Evolutionary conservation across 2,888 invertebrate species (phyloP).

Genomic region (Mythimna lalbum): DNA sequence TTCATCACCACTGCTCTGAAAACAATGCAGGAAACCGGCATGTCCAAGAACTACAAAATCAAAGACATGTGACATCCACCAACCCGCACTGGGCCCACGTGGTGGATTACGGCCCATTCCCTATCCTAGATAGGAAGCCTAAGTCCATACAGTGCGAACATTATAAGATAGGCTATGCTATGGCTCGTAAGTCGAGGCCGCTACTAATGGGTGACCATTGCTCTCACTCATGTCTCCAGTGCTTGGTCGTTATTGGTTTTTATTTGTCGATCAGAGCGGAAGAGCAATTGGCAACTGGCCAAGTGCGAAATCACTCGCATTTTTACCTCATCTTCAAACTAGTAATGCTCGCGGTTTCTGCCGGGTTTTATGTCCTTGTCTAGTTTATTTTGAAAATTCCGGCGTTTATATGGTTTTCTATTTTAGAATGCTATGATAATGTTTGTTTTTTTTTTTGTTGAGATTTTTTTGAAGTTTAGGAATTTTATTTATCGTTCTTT

Average conservation of each 20-base stretch:
- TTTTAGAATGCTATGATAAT: conserved; percentile 24
- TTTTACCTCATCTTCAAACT: conserved; percentile 63
- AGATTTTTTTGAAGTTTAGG: conserved; percentile 19
- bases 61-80: no score
- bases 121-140: no score
- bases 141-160: no score
- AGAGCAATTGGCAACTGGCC: conserved; percentile 68
- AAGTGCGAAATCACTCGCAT: conserved; percentile 62
- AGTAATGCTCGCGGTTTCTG: conserved; percentile 56
- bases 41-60: no score
- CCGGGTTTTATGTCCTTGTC: conserved; percentile 55
- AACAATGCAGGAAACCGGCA: no score
- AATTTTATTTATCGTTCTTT: conserved; percentile 23
- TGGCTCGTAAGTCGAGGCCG: no score
- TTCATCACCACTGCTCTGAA: no score
- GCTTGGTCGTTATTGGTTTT: conserved; percentile 38
- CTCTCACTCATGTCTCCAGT: conserved; percentile 22
- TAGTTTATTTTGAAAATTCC: conserved; percentile 57
- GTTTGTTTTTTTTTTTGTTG: not conserved
- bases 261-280: conserved; percentile 61
- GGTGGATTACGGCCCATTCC: no score
- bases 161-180: no score
- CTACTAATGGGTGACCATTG: no score
- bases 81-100: no score
- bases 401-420: conserved; percentile 35